Evolutionary conservation across 2,888 invertebrate species (phyloP), one percentile per base, ranked within the genome.

Genomic region (Pandemis corylana): DNA sequence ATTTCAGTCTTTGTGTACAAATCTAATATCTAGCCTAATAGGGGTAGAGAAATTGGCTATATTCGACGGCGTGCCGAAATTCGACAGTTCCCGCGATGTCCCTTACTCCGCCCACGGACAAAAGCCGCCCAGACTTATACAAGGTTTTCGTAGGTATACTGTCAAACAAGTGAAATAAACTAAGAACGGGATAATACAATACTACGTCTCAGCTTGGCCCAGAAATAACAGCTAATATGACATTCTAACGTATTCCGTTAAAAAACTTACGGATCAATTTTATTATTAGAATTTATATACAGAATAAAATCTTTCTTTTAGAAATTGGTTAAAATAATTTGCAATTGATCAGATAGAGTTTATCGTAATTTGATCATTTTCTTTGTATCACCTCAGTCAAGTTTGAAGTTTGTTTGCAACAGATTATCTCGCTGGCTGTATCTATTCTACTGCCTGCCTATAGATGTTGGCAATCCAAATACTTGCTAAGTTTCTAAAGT

Each of bases 11-110:
- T 61, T 73, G 53, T 71, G 44, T 69, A 41, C 63, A 72, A 42
- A 46, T 68, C 36, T 63, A 20, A 72, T 49, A 46, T 68, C 36
- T 63, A n/a, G 59, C n/a, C 51, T 71, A 68, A 77, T 77, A 71
- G 72, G 72, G 72, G 71, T 65, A 28, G n/a, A 69, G 72, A 68
- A 71, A 72, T 68, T 70, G 70, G 59, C 59, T 46, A 44, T 28
- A 7, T 64, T 46, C 42, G 63, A 46, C 42, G 28, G 41, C 20
- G 51, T 6, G 51, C 7, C 20, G 53, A 20, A 70, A 70, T 70
- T 70, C 46, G 42, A 1, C 63, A 42, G 42, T 63, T 10, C 51
- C 61, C 20, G 49, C 15, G 15, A 15, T 53, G 15, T 53, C 53
- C 7, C 5, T 62, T 9, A 44, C 49, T 42, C n/a, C 41, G 12